Evolutionary conservation across 2,113 vertebrate genomes (phyloP).

Genomic region (Otis tarda): DNA sequence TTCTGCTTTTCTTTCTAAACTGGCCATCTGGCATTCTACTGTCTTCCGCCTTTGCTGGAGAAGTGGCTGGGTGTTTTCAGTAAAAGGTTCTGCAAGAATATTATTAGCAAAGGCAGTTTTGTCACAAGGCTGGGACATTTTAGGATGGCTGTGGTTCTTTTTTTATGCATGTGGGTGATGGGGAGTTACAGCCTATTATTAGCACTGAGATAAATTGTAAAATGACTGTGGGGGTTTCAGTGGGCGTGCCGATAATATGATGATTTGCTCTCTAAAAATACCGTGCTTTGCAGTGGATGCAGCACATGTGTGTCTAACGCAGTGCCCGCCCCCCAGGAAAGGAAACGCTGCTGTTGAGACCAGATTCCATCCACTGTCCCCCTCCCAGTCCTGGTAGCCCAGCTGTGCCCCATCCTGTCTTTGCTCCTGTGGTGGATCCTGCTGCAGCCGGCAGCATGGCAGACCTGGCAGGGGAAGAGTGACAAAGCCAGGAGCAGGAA

Average conservation of each 20-base stretch:
- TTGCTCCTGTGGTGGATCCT: background rate
- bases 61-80: background rate
- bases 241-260: background rate
- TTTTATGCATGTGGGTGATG: background rate
- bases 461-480: background rate
- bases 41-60: background rate
- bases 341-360: background rate
- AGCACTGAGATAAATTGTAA: background rate
- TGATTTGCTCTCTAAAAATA: constrained; percentile 7
- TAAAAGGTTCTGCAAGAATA: background rate
- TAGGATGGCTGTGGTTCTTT: background rate
- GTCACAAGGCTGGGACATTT: background rate
- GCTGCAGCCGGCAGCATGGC: background rate
- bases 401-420: background rate
- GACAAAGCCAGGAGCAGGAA: background rate
- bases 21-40: background rate
- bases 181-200: background rate
- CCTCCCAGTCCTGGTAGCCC: background rate
- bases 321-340: background rate
- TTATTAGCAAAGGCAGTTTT: background rate
- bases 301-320: background rate
- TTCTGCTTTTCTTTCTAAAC: background rate
- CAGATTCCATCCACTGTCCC: background rate
- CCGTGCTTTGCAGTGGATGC: background rate
- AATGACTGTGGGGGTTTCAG: background rate